Conservation (phyloP, 2,888 invertebrate genomes). For the Alentia gelatinosa region DNA sequence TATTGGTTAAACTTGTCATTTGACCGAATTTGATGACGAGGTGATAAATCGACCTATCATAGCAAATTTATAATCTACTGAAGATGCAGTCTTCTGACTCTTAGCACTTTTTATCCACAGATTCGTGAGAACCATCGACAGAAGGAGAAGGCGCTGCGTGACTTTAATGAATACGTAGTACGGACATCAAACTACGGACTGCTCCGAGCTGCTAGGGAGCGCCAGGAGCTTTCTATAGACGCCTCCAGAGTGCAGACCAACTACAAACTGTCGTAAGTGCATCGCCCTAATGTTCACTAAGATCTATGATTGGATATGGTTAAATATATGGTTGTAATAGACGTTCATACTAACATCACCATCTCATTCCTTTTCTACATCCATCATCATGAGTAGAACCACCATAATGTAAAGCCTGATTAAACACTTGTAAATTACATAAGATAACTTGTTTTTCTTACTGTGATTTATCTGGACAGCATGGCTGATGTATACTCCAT, state of each 20-base stretch:
- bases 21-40: too few species aligned
- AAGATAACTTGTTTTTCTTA: not conserved
- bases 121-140: conserved; percentile 80
- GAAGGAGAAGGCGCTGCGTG: conserved; percentile 76
- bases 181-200: conserved; percentile 78
- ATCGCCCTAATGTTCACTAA: too few species aligned
- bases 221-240: conserved; percentile 78
- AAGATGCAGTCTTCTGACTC: too few species aligned
- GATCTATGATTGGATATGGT: not conserved
- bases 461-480: not conserved
- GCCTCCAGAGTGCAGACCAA: conserved; percentile 77
- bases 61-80: too few species aligned
- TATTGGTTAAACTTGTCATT: too few species aligned
- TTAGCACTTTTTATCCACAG: too few species aligned
- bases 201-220: conserved; percentile 78
- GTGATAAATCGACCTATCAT: too few species aligned
- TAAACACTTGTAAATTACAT: not conserved
- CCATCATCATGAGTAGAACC: too few species aligned
- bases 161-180: conserved; percentile 77
- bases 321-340: too few species aligned
- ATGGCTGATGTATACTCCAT: too few species aligned
- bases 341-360: too few species aligned
- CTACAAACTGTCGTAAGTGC: conserved; percentile 74
- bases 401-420: not conserved
- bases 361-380: too few species aligned